Evolutionary conservation across 2,888 invertebrate species (phyloP).

Genomic region (Netelia virgata): DNA sequence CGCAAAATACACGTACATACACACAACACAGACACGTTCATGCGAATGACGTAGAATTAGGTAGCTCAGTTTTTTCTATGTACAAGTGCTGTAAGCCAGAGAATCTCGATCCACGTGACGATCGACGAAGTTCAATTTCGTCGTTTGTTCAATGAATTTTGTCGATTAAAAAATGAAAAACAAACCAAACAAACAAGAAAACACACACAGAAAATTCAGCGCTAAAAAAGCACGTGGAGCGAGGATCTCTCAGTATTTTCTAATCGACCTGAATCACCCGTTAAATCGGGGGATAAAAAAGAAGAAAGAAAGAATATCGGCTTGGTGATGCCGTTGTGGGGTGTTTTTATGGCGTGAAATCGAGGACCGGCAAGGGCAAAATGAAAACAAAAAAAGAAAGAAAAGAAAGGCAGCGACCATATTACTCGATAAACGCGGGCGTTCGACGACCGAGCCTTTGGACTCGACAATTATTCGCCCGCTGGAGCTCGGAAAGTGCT

Average conservation of each 20-base stretch:
- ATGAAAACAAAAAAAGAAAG: conserved; percentile 19
- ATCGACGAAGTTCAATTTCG: conserved; percentile 25
- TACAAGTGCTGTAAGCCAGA: conserved; percentile 64
- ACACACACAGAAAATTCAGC: neutral
- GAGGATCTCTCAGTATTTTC: conserved; percentile 54
- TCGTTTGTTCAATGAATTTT: conserved; percentile 1
- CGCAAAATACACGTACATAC: neutral
- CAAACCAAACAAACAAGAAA: neutral
- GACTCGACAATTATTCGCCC: conserved; percentile 40
- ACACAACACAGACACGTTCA: conserved; percentile 4
- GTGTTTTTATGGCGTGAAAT: conserved; percentile 40
- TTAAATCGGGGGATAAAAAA: conserved; percentile 13
- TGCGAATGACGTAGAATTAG: conserved; percentile 77
- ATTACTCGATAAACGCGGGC: conserved; percentile 47
- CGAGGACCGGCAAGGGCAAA: conserved; percentile 6
- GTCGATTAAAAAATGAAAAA: neutral
- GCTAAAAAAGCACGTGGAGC: conserved; percentile 21
- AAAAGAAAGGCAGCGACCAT: conserved; percentile 53
- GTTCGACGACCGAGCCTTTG: conserved; percentile 49
- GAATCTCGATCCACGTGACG: conserved; percentile 54
- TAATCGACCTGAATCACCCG: conserved; percentile 43
- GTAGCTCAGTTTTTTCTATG: conserved; percentile 79
- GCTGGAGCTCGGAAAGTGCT: conserved; percentile 64
- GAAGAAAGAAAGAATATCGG: conserved; percentile 30
- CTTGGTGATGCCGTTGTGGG: conserved; percentile 34